Evolutionary conservation across 2,113 vertebrate genomes (phyloP), one percentile per base, ranked within the genome.

Genomic region (Poeciliopsis retropinna): DNA sequence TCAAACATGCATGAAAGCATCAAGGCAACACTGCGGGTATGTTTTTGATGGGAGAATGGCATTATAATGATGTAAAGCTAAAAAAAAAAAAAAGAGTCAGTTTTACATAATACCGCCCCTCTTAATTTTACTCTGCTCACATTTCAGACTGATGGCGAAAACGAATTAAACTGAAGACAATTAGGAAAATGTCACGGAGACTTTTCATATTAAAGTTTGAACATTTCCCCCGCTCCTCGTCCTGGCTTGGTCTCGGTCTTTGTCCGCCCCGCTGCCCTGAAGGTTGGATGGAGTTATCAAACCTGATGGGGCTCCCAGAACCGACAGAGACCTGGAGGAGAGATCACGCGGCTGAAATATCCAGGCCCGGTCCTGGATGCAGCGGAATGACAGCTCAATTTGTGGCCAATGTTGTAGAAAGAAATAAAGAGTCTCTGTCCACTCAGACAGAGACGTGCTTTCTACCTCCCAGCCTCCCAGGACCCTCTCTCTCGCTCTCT

Each of bases 351-450:
- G 19, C 9, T 37, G 27, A 28, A 15, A 61, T 67, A 67, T 73
- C 27, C 60, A 73, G 32, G 29, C 15, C 47, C 65, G 10, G 60
- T 60, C 4, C 0, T 61, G 57, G 62, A 72, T 54, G 60, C 8
- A 15, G 30, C 3, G 29, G 41, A 57, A 54, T 51, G n/a, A 44
- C 68, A 73, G 76, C 65, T 70, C 57, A 67, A 81, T 82, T 31
- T 80, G 73, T 65, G 13, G 32, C 65, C 22, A 34, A 74, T 70
- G 47, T 69, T 60, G 39, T 7, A 14, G 68, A 44, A 7, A 72
- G 73, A 54, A 68, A 54, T 66, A 67, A 37, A 37, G 34, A 37
- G 37, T 69, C 3, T 70, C 34, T 27, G 70, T 75, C 51, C 60
- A 64, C 60, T 60, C 60, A 28, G 44, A 79, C 13, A 57, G 57